Base-by-base conservation (phyloP, 2,797 vertebrate species). In the Myioborus miniatus region DNA sequence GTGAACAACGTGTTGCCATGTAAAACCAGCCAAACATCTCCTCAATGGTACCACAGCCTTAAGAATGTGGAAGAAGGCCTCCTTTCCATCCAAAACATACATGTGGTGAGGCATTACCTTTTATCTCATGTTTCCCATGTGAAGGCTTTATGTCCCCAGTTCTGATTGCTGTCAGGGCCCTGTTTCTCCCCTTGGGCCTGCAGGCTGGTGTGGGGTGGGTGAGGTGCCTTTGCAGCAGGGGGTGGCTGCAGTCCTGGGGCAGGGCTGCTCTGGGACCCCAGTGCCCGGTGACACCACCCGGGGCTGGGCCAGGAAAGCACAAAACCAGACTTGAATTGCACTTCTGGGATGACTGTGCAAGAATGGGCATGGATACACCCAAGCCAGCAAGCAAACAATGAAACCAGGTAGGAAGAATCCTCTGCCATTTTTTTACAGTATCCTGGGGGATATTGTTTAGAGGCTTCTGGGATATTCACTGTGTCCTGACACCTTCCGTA, bases 231-330 rank as follows among this genome's bases (percentile, higher is more conserved):
- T 21, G 21, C 39, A 34, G n/a, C 2, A n/a, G 34, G 18, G 12
- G 20, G 44, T 12, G 8, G 16, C 15, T 29, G n/a, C 9, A 49
- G 16, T 8, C 1, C 43, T 10, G 4, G n/a, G 53, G 39, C 29
- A 63, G 52, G 65, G 32, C 7, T 8, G 3, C 17, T 3, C 43
- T 7, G n/a, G 2, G 3, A 32, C 19, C 14, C 68, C 4, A 0
- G 21, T 2, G 30, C 16, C 29, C 4, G 0, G 50, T 12, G 59
- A 7, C 8, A 3, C 20, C 0, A 0, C 4, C 5, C 4, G 1
- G n/a, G 21, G 2, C 26, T 21, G 62, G 37, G 15, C 12, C 19
- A 56, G 14, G 8, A 65, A 36, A 62, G 62, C 4, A 0, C 15
- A 36, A 39, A 63, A 53, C 36, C 52, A 30, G 24, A 16, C 12